Conservation (phyloP, 2,888 invertebrate genomes). For the Calliopum simillimum region DNA sequence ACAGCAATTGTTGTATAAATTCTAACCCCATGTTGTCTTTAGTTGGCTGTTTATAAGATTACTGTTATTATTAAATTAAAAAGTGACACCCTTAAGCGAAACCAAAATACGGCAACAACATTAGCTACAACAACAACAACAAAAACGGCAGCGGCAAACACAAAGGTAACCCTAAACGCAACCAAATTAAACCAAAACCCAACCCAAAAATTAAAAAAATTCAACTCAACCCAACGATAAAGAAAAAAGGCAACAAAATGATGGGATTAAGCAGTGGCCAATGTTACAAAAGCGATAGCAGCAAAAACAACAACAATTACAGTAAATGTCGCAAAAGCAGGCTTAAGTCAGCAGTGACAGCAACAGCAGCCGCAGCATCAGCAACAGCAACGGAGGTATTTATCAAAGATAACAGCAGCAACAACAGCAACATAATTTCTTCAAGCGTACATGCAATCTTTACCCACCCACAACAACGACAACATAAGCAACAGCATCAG, state of each 20-base stretch:
- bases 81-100: slow-evolving; percentile 43
- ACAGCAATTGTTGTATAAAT: too few species aligned
- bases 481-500: background rate
- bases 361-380: background rate
- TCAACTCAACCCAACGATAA: background rate
- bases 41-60: too few species aligned
- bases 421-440: slow-evolving; percentile 5
- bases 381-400: slow-evolving; percentile 3
- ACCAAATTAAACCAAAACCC: slow-evolving; percentile 26
- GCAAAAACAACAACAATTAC: slow-evolving; percentile 29
- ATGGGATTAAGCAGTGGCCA: slow-evolving; percentile 5
- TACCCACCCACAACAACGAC: slow-evolving; percentile 10
- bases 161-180: background rate
- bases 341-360: background rate
- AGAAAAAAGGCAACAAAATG: background rate
- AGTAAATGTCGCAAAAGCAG: background rate
- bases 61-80: too few species aligned
- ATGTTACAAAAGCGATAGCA: slow-evolving; percentile 33
- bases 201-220: slow-evolving; percentile 12
- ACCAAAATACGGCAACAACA: slow-evolving; percentile 38
- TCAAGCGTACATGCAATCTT: background rate
- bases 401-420: slow-evolving; percentile 9
- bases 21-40: too few species aligned
- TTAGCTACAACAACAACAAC: slow-evolving; percentile 12
- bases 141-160: slow-evolving; percentile 23